Evolutionary conservation across 1,140 invertebrate genomes (phyloP), one percentile per base, ranked within the genome.

Genomic region (Dendroctonus ponderosae): DNA sequence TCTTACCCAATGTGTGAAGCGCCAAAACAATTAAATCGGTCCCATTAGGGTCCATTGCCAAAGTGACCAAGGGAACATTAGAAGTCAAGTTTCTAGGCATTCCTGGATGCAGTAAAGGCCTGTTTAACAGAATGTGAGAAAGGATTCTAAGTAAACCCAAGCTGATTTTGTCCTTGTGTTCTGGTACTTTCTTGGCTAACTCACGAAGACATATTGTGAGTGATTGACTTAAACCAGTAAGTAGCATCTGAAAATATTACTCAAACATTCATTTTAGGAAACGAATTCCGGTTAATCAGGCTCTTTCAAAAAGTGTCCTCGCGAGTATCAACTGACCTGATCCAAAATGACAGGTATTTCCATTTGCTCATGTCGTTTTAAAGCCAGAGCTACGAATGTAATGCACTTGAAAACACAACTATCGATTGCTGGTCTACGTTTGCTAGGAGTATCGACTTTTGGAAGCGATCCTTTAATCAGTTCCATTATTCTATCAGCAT

Each of bases 391-490:
- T 1, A 99, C 77, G 63, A 98, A 83, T 41, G 94, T 96, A n/a
- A 99, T 90, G 76, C 96, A 98, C 9, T 92, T 90, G 80, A 98
- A 98, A 38, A 98, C 90, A 0, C 93, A 87, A 0, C 94, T 91
- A 73, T 99, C 96, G 12, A 95, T 83, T 51, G 80, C 80, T 8
- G 85, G 79, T 60, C 91, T 85, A 70, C 89, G 89, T 73, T 91
- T 91, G 40, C 81, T 86, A 0, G 86, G 83, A 0, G 84, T 85
- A 70, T 92, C 91, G 75, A 90, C 91, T 0, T 89, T 83, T 0
- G 95, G 94, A 14, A 99, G 79, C 3, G 90, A 86, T 53, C 84
- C 80, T 77, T 89, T 89, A 11, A 98, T 90, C 7, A 91, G 85
- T 68, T 93, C 90, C 89, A 98, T 93, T 48, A 98, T 94, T 74